A percentile compares a stretch with the other conserved stretches of the same genome.
Evolutionary conservation across 2,797 vertebrate genomes (phyloP).

Genomic region (Allobates femoralis): DNA sequence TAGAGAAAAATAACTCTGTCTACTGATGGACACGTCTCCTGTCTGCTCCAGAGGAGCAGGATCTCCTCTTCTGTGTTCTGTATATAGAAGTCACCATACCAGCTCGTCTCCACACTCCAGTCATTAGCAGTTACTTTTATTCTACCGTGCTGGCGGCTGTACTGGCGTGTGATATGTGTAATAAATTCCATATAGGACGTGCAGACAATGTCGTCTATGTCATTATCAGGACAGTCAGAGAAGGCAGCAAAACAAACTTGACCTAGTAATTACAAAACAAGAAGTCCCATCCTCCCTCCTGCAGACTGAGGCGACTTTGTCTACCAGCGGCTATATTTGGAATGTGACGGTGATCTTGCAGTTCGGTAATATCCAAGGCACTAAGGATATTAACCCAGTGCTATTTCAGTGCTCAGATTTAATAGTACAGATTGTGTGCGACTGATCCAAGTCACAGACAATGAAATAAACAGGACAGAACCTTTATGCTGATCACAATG

Average conservation of each 20-base stretch:
- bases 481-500: background rate
- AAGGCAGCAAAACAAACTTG: conserved; percentile 42
- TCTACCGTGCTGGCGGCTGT: background rate
- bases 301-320: conserved; percentile 46
- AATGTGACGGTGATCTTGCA: conserved; percentile 14
- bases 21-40: no score
- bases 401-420: conserved; percentile 50
- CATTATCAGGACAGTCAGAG: conserved; percentile 26
- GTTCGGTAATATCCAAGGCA: conserved; percentile 47
- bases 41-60: no score
- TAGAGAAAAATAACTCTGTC: no score
- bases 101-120: no score
- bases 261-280: conserved; percentile 51
- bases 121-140: background rate
- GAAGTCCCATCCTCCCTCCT: conserved; percentile 29
- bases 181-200: background rate
- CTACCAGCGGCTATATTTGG: conserved; percentile 46
- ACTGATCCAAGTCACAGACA: conserved; percentile 43
- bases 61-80: no score
- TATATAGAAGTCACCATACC: no score
- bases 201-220: conserved; percentile 13
- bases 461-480: background rate
- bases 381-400: conserved; percentile 51
- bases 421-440: conserved; percentile 35
- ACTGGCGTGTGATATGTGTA: background rate